Base-by-base conservation (phyloP, 1,140 invertebrate genomes). In the Drosophila insularis region DNA sequence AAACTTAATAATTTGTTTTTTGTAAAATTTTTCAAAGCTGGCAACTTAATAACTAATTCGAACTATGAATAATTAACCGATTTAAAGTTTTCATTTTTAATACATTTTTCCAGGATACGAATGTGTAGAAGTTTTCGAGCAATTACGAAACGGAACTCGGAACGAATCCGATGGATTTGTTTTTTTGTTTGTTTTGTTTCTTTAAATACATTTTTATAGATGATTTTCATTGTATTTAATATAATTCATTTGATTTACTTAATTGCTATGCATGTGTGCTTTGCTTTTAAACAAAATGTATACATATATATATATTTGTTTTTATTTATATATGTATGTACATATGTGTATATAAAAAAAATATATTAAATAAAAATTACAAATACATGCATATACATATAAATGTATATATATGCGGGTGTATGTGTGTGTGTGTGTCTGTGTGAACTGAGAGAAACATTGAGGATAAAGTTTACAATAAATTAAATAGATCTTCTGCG, bases 221-320 rank as follows among this genome's bases (percentile, higher is more conserved):
- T 63, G 62, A 31, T 63, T 63, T 68, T 55, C 21, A 63, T 55
- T 78, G 53, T 68, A 60, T 74, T 46, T 46, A 46, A 46, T 46
- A 46, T 46, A 17, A 74, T 81, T 81, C 78, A 81, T 81, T 81
- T 81, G 66, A 81, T 78, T 81, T 81, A 81, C 79, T 81, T 81
- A 81, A 68, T 43, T 40, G 53, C 79, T 81, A 81, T 74, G 79
- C 74, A 66, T 74, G 53, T 74, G 69, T 77, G 60, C 58, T 46
- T 60, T 70, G 35, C 13, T 73, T 74, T 37, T 58, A 75, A 75
- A 75, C 53, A 60, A 68, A 63, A 75, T 56, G 59, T 54, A 55
- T 35, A 73, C 39, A 74, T 62, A 62, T 67, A 39, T 68, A 68
- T 54, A 35, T 43, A 31, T 39, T 14, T 32, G 27, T 31, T 56